These are phyloP conservation scores for Ophion ventricosus DNA, from an alignment of 2,888 invertebrate genomes.

Conservation along the genomic window DNA sequence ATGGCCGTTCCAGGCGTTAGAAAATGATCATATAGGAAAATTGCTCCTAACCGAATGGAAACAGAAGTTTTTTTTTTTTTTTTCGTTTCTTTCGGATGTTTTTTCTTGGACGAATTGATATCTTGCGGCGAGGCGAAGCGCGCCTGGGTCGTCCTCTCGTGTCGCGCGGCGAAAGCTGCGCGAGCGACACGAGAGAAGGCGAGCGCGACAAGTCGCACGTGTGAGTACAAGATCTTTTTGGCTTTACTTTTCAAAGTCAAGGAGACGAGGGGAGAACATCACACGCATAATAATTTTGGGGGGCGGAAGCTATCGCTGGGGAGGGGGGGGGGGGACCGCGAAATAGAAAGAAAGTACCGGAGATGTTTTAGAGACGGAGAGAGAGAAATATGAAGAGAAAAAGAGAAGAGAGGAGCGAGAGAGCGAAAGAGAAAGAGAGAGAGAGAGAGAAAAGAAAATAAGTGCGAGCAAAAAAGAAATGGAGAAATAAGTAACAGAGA, in stretches of 20 bases:
- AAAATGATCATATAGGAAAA: neutral
- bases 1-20: neutral
- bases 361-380: neutral
- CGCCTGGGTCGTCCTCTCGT: neutral
- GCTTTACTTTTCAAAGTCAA: constrained; percentile 49
- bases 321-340: no score
- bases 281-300: constrained; percentile 50
- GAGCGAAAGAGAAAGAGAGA: constrained; percentile 27
- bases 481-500: constrained; percentile 43
- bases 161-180: neutral
- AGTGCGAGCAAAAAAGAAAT: constrained; percentile 18
- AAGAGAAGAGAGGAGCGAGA: neutral
- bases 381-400: constrained; percentile 1
- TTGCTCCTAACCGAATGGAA: no score
- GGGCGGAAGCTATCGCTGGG: neutral
- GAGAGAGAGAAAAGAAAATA: neutral
- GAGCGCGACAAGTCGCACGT: neutral
- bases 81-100: no score
- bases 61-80: no score
- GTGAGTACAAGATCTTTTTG: constrained; percentile 20
- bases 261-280: constrained; percentile 37
- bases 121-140: neutral
- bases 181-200: neutral
- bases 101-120: neutral
- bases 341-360: constrained; percentile 5